Conservation (phyloP, 2,113 vertebrate species). For the Atlantisia rogersi region DNA sequence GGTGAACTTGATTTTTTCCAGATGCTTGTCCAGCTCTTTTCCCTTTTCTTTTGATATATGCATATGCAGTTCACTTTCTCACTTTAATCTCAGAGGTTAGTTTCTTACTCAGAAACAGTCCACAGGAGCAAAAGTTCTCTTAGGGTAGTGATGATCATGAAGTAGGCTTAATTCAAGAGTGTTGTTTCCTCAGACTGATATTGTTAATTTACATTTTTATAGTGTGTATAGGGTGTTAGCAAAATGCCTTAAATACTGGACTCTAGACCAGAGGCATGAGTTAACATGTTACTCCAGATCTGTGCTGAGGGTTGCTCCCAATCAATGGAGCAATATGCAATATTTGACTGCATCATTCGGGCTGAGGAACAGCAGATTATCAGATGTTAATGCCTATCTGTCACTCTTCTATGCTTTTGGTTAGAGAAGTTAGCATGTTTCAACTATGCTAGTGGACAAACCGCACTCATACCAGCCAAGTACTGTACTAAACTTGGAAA, state of each 20-base stretch:
- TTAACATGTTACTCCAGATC: background rate
- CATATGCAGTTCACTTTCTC: slow-evolving; percentile 16
- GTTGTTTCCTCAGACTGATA: background rate
- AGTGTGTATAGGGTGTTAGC: background rate
- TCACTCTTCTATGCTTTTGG: background rate
- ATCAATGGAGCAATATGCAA: background rate
- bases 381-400: accelerated
- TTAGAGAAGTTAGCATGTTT: background rate
- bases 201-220: background rate
- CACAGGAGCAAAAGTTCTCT: background rate
- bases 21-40: slow-evolving; percentile 44
- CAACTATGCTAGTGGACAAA: background rate
- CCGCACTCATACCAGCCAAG: background rate
- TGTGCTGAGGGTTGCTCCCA: background rate
- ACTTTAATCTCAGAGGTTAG: slow-evolving; percentile 31
- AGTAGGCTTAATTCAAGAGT: background rate
- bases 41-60: slow-evolving; percentile 6
- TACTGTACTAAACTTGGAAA: background rate
- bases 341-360: background rate
- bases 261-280: background rate
- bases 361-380: background rate
- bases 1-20: slow-evolving; percentile 62
- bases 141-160: background rate
- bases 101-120: background rate
- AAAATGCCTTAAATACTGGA: background rate